Evolutionary conservation across 2,113 vertebrate species (phyloP).

Genomic region (Chrysemys picta): DNA sequence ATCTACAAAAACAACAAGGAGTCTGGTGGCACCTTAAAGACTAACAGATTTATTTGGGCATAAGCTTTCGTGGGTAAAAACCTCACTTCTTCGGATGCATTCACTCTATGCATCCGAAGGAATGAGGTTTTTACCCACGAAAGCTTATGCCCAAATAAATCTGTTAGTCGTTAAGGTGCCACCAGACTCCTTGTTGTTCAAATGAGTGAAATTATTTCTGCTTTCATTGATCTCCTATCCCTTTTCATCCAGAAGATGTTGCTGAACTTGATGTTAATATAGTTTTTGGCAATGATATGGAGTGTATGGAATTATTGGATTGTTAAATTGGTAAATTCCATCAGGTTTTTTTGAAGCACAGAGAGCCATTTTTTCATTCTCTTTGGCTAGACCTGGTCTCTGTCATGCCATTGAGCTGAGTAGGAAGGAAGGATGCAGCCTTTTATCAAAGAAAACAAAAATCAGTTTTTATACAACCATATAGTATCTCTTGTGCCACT

Average conservation of each 20-base stretch:
- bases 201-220: background rate
- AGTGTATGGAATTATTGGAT: background rate
- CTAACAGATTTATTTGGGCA: no score
- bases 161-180: no score
- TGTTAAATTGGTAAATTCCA: conserved; percentile 17
- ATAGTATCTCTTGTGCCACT: background rate
- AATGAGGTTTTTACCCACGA: no score
- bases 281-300: conserved; percentile 48
- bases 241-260: conserved; percentile 42
- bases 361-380: conserved; percentile 59
- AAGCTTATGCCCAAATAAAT: no score
- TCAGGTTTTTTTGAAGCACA: conserved; percentile 62
- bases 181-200: background rate
- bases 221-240: conserved; percentile 55
- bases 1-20: no score
- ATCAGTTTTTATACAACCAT: conserved; percentile 30
- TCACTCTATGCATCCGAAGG: no score
- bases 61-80: no score
- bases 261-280: conserved; percentile 54
- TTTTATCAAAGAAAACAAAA: conserved; percentile 57
- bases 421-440: conserved; percentile 48
- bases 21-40: no score
- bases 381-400: background rate
- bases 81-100: no score
- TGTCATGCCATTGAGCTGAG: conserved; percentile 64